Percentiles rank a stretch among this genome's conserved stretches.
Evolutionary conservation across 2,888 invertebrate species (phyloP).

Genomic region (Xanthia icteritia): DNA sequence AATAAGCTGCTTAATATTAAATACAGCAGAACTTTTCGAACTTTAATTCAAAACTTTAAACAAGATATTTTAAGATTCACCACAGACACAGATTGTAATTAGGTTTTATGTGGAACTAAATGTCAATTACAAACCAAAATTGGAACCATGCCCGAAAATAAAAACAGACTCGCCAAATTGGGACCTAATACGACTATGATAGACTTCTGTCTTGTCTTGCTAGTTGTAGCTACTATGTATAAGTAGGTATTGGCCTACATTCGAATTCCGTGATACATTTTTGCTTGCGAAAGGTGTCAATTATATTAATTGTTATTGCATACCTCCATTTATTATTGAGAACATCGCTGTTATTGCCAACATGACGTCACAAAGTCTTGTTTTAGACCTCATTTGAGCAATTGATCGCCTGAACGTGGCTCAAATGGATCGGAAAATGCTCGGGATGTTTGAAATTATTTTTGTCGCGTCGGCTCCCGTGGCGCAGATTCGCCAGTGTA

Average conservation of each 20-base stretch:
- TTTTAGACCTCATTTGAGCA: conserved; percentile 71
- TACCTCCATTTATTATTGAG: conserved; percentile 46
- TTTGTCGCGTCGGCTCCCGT: conserved; percentile 82
- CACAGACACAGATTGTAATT: conserved; percentile 1
- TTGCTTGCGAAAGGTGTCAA: conserved; percentile 51
- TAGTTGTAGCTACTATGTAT: not conserved
- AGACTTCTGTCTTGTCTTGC: conserved; percentile 24
- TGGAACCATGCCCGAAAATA: conserved; percentile 45
- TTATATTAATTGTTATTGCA: conserved; percentile 54
- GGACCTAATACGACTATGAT: conserved; percentile 20
- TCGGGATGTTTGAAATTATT: conserved; percentile 82
- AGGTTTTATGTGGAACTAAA: conserved; percentile 19
- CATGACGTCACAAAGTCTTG: conserved; percentile 57
- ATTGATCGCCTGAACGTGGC: conserved; percentile 71
- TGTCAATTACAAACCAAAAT: conserved; percentile 27
- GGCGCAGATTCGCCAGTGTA: conserved; percentile 82
- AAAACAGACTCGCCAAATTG: conserved; percentile 36
- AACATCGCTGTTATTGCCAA: conserved; percentile 51
- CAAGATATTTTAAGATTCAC: not conserved
- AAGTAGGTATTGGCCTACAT: conserved; percentile 16
- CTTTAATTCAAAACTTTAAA: not conserved
- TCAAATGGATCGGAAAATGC: conserved; percentile 84
- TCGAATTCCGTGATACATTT: conserved; percentile 30
- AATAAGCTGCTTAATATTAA: not conserved
- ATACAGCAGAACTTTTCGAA: not conserved